Conservation (phyloP, 1,140 invertebrate genomes). For the Medauroidea extradentata region DNA sequence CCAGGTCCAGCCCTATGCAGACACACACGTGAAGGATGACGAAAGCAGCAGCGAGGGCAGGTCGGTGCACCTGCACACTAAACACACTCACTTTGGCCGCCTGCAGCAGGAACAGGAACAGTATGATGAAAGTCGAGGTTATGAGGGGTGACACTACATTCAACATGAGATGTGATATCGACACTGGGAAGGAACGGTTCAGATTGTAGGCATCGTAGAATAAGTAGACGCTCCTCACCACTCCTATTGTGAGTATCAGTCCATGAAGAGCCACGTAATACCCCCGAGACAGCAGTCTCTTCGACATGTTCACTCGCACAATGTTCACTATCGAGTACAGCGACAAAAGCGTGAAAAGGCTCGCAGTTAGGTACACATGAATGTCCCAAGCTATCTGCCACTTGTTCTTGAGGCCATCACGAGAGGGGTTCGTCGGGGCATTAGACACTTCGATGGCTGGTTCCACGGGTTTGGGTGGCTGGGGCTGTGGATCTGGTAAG, state of each 20-base stretch:
- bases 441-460: constrained; percentile 29
- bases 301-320: constrained; percentile 72
- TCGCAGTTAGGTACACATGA: constrained; percentile 79
- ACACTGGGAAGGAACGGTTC: constrained; percentile 67
- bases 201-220: constrained; percentile 88
- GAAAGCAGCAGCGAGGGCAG: constrained; percentile 61
- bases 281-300: constrained; percentile 70
- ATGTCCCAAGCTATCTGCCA: constrained; percentile 83
- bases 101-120: constrained; percentile 77
- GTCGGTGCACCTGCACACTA: constrained; percentile 46
- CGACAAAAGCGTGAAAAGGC: constrained; percentile 74
- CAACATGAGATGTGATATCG: constrained; percentile 73
- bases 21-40: constrained; percentile 72
- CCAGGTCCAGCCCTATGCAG: constrained; percentile 73
- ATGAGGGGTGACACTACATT: constrained; percentile 78
- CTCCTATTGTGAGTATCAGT: constrained; percentile 72
- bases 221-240: constrained; percentile 76
- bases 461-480: constrained; percentile 24
- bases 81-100: constrained; percentile 51
- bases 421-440: neutral
- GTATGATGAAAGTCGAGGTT: constrained; percentile 76
- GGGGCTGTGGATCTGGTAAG: constrained; percentile 37
- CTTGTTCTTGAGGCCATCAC: constrained; percentile 23
- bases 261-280: constrained; percentile 82
- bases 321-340: constrained; percentile 78